These are phyloP conservation scores for Saguinus midas DNA, from an alignment of 2,113 vertebrate genomes.

Conservation along the genomic window DNA sequence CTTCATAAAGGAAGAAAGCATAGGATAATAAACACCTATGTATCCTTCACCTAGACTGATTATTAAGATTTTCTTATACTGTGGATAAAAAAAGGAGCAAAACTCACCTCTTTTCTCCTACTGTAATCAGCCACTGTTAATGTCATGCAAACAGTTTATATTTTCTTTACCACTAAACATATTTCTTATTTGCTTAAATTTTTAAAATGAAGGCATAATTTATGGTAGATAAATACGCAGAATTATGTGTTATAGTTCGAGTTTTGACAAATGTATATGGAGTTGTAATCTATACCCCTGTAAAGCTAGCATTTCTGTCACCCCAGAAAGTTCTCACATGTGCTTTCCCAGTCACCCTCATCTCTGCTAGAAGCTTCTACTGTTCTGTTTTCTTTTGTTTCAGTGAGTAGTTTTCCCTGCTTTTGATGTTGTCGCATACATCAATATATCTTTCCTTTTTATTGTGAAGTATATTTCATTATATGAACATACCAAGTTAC, in stretches of 20 bases:
- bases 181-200: not conserved
- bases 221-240: not conserved
- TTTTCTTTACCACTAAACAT: not conserved
- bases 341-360: not conserved
- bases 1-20: not conserved
- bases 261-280: not conserved
- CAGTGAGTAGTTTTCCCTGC: not conserved
- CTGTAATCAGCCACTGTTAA: not conserved
- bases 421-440: not conserved
- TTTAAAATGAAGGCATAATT: not conserved
- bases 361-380: not conserved
- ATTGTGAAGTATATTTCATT: not conserved
- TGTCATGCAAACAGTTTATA: not conserved
- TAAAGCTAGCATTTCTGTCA: not conserved
- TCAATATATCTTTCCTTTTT: not conserved
- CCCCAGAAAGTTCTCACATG: not conserved
- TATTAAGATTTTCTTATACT: not conserved
- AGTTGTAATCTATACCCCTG: not conserved
- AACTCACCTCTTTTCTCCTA: not conserved
- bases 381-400: not conserved
- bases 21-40: not conserved
- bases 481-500: not conserved
- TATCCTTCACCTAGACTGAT: not conserved
- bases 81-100: not conserved
- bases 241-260: not conserved